phyloP scores from a whole-genome alignment of 2,113 vertebrate genomes.

The Natator depressus region DNA sequence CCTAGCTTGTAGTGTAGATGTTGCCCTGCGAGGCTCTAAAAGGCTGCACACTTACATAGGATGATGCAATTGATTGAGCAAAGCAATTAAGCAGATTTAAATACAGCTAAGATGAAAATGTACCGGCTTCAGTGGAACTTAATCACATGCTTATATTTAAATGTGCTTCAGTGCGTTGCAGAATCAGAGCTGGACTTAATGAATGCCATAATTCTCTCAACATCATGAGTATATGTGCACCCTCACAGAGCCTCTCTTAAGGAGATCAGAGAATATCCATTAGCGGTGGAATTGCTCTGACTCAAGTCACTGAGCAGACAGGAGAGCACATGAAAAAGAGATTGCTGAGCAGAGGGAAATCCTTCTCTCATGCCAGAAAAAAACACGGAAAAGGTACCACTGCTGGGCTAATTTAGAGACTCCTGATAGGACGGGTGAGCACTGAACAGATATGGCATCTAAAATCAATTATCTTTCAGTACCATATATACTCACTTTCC shows the following conservation, averaged over 20 bases:
- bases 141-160: not conserved
- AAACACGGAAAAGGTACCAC: not conserved
- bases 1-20: no score
- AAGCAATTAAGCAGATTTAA: not conserved
- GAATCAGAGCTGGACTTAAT: not conserved
- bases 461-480: not conserved
- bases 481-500: not conserved
- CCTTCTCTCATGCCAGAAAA: not conserved
- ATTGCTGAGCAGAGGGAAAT: not conserved
- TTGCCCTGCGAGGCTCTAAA: not conserved
- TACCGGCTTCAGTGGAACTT: not conserved
- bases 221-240: not conserved
- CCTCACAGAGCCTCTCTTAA: not conserved
- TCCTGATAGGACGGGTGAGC: not conserved
- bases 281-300: not conserved
- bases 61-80: not conserved
- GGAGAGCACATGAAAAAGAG: not conserved
- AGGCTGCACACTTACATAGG: not conserved
- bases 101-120: not conserved
- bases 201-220: not conserved
- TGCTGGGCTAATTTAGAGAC: not conserved
- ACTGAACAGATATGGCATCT: not conserved
- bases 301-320: not conserved
- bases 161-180: not conserved
- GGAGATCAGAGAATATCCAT: not conserved